These are phyloP conservation scores for Stigmatopora nigra DNA, from an alignment of 2,113 vertebrate species.

Conservation along the genomic window DNA sequence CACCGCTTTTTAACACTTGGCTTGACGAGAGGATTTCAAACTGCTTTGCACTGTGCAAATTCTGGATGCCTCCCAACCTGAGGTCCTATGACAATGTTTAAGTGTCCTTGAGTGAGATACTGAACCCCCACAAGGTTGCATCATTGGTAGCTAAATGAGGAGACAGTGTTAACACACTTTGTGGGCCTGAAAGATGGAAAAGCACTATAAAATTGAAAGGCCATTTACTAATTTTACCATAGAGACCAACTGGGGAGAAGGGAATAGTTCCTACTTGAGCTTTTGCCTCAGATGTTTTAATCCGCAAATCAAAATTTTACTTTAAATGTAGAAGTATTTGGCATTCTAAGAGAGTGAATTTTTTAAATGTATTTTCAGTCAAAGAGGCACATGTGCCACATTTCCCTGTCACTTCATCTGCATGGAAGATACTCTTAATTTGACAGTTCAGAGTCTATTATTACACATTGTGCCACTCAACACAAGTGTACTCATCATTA, in stretches of 20 bases:
- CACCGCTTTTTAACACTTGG: conserved; percentile 33
- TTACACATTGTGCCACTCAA: no score
- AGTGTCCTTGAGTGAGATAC: background rate
- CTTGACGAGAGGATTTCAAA: conserved; percentile 31
- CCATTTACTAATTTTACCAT: background rate
- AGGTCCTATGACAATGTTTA: background rate
- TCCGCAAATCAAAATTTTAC: background rate
- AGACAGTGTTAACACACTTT: background rate
- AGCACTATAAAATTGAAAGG: background rate
- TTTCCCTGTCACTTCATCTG: background rate
- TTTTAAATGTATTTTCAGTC: background rate
- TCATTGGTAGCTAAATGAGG: background rate
- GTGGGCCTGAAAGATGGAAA: background rate
- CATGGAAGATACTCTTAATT: background rate
- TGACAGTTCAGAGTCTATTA: background rate
- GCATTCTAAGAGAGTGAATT: background rate
- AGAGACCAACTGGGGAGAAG: background rate
- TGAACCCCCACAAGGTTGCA: background rate
- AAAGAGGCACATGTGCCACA: background rate
- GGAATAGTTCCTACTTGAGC: background rate
- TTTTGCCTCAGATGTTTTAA: background rate
- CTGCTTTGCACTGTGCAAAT: conserved; percentile 26
- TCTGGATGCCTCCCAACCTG: background rate
- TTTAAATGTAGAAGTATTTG: background rate
- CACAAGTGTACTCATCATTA: background rate